A percentile compares a stretch with the other conserved stretches of the same genome.
These are phyloP conservation scores for Grallaria varia DNA, from an alignment of 2,113 vertebrate species.

Conservation along the genomic window DNA sequence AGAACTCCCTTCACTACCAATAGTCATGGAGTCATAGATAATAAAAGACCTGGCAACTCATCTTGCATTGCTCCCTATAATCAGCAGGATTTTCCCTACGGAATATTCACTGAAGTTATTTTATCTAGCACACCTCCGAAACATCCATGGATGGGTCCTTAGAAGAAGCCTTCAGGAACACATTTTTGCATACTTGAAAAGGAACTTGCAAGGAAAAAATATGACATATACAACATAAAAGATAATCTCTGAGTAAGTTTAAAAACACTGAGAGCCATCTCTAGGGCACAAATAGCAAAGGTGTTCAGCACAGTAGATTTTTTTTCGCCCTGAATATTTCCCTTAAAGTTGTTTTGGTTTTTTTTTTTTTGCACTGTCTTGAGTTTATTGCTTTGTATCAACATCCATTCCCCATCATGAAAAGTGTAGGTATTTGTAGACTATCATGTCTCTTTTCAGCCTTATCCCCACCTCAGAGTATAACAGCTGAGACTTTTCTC, in stretches of 20 bases:
- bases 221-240: not conserved
- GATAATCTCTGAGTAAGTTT: not conserved
- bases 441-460: not conserved
- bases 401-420: not conserved
- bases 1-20: slow-evolving; percentile 25
- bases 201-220: not conserved
- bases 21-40: slow-evolving; percentile 8
- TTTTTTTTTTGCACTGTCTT: not conserved
- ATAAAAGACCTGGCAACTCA: slow-evolving; percentile 47
- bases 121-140: slow-evolving; percentile 14
- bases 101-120: slow-evolving; percentile 21
- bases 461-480: not conserved
- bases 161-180: not conserved
- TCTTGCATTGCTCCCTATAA: slow-evolving; percentile 4
- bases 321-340: not conserved
- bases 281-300: slow-evolving; percentile 12
- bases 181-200: not conserved
- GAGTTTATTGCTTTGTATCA: not conserved
- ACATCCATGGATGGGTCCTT: not conserved
- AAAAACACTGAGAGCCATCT: slow-evolving; percentile 17
- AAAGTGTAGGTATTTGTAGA: not conserved
- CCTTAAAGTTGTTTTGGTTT: no score
- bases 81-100: slow-evolving; percentile 39
- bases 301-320: not conserved
- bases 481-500: not conserved